These are phyloP conservation scores for Ornithoptera priamus DNA, from an alignment of 2,888 invertebrate species.

Conservation along the genomic window DNA sequence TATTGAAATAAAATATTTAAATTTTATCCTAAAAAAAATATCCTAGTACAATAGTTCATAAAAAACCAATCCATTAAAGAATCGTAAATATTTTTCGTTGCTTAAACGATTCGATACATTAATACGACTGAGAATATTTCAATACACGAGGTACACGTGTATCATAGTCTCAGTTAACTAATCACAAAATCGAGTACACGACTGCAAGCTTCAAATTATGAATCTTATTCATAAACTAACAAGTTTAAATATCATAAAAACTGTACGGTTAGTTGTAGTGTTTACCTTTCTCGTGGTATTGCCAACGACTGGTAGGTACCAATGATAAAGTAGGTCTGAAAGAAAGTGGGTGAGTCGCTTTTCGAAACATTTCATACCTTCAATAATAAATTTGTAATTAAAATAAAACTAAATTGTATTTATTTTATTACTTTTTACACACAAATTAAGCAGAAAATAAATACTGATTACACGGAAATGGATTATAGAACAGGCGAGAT, in stretches of 20 bases:
- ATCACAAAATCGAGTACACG: constrained; percentile 11
- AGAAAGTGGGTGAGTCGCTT: constrained; percentile 58
- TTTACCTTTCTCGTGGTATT: constrained; percentile 58
- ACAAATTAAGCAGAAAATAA: too few species aligned
- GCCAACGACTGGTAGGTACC: constrained; percentile 55
- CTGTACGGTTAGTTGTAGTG: constrained; percentile 34
- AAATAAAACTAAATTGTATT: background rate
- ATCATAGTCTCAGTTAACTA: constrained; percentile 6
- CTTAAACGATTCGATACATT: too few species aligned
- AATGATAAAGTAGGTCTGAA: constrained; percentile 48
- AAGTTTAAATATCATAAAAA: constrained; percentile 17
- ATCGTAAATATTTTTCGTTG: too few species aligned
- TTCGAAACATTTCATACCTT: constrained; percentile 38
- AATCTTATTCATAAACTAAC: constrained; percentile 33
- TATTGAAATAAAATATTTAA: too few species aligned
- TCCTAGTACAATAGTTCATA: too few species aligned
- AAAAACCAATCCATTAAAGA: too few species aligned
- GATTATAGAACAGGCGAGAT: too few species aligned
- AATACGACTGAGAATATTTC: too few species aligned
- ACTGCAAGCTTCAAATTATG: constrained; percentile 14
- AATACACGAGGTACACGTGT: background rate
- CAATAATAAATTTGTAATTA: constrained; percentile 1
- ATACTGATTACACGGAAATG: too few species aligned
- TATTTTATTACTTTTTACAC: background rate
- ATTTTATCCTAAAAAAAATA: too few species aligned